Conservation (phyloP, 2,797 vertebrate genomes). For the Sitta carolinensis region DNA sequence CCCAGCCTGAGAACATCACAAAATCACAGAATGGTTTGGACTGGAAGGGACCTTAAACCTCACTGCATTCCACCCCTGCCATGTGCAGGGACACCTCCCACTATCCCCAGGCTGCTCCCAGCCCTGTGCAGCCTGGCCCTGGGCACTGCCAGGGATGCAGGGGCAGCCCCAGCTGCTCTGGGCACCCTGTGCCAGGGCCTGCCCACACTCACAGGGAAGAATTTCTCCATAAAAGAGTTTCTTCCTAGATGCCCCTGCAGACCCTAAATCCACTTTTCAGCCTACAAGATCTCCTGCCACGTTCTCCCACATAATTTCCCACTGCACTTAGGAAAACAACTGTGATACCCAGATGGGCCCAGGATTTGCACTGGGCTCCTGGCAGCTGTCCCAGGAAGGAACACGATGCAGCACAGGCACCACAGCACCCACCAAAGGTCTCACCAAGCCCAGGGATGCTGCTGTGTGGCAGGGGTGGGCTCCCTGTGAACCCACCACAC, state of each 20-base stretch:
- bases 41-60: background rate
- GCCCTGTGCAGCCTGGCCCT: rapidly evolving
- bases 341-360: rapidly evolving
- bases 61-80: background rate
- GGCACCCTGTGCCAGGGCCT: background rate
- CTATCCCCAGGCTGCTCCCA: rapidly evolving
- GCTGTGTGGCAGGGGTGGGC: rapidly evolving
- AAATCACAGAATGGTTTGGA: background rate
- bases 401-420: rapidly evolving
- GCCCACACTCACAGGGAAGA: background rate
- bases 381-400: background rate
- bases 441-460: background rate
- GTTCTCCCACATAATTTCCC: background rate
- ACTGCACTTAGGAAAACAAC: background rate
- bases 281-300: background rate
- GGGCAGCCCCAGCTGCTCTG: background rate
- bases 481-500: background rate
- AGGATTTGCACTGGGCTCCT: background rate
- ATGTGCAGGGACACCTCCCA: background rate
- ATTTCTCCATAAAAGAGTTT: background rate
- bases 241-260: background rate
- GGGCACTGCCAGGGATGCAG: background rate
- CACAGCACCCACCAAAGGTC: background rate
- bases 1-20: background rate
- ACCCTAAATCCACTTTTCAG: background rate